These are phyloP conservation scores for Poeciliopsis paucimaculata DNA, from an alignment of 2,797 vertebrate species.

Conservation along the genomic window DNA sequence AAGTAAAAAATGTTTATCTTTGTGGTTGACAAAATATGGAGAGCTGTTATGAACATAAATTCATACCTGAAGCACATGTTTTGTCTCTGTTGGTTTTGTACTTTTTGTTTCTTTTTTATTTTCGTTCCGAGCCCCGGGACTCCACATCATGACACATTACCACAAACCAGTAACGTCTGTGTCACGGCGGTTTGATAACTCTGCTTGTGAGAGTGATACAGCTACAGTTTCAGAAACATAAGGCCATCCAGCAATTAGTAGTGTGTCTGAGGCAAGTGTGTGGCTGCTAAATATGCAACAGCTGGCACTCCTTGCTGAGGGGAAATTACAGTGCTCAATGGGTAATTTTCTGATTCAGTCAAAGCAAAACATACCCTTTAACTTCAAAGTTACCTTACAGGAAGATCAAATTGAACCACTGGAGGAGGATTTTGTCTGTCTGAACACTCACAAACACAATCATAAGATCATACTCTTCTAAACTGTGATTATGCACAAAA, in stretches of 20 bases:
- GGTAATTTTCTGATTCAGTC: conserved; percentile 73
- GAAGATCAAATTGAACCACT: conserved; percentile 65
- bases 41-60: not conserved
- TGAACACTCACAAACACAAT: conserved; percentile 40
- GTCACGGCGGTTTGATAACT: conserved; percentile 46
- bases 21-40: not conserved
- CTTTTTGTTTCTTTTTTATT: conserved; percentile 1
- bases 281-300: conserved; percentile 54
- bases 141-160: conserved; percentile 44
- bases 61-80: not conserved
- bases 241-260: conserved; percentile 40
- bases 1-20: not conserved
- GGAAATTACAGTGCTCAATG: conserved; percentile 72
- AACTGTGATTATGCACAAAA: conserved; percentile 36
- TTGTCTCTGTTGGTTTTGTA: conserved; percentile 1
- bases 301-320: conserved; percentile 55
- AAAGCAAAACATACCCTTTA: conserved; percentile 74
- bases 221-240: conserved; percentile 63
- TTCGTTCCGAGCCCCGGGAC: conserved; percentile 12
- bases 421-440: conserved; percentile 57
- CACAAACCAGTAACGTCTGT: conserved; percentile 55
- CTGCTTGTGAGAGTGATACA: conserved; percentile 48
- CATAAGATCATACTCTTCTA: conserved; percentile 17
- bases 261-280: conserved; percentile 31
- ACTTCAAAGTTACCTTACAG: conserved; percentile 74